These are phyloP conservation scores for Adoxophyes honmai DNA, from an alignment of 1,140 invertebrate genomes.

Conservation along the genomic window DNA sequence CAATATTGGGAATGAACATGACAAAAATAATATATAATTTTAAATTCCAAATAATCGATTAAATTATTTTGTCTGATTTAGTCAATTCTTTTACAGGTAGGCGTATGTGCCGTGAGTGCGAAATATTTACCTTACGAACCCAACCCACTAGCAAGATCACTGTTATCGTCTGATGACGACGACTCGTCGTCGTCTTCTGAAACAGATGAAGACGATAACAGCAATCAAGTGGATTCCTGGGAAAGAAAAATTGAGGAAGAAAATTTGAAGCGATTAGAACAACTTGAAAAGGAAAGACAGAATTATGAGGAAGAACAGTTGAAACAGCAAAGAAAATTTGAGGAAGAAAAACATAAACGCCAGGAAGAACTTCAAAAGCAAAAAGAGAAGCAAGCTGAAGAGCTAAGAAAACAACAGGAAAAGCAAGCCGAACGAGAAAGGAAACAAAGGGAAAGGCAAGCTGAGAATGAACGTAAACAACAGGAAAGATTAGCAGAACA, in stretches of 20 bases:
- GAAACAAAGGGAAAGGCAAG: conserved; percentile 6
- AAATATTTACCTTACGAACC: conserved; percentile 57
- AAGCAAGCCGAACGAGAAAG: conserved; percentile 18
- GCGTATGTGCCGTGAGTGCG: conserved; percentile 47
- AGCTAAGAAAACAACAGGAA: conserved; percentile 21
- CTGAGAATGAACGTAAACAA: conserved; percentile 15
- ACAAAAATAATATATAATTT: too few species aligned
- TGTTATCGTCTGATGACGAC: conserved; percentile 33
- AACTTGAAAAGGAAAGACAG: conserved; percentile 3
- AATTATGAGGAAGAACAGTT: conserved; percentile 14
- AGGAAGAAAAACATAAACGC: conserved; percentile 12
- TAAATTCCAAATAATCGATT: too few species aligned
- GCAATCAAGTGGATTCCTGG: conserved; percentile 12
- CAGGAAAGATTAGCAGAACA: conserved; percentile 24
- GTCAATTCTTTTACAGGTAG: conserved; percentile 38
- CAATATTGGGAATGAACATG: too few species aligned
- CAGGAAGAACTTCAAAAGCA: conserved; percentile 12
- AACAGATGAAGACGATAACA: conserved; percentile 26
- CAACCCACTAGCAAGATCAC: conserved; percentile 23
- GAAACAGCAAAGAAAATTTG: conserved; percentile 15
- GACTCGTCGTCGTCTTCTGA: conserved; percentile 39
- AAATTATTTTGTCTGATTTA: too few species aligned
- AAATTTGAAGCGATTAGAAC: conserved; percentile 11
- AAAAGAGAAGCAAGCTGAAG: conserved; percentile 3
- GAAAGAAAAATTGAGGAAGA: conserved; percentile 22